phyloP scores from a whole-genome alignment of 2,888 invertebrate genomes.

The Ornithoptera priamus region DNA sequence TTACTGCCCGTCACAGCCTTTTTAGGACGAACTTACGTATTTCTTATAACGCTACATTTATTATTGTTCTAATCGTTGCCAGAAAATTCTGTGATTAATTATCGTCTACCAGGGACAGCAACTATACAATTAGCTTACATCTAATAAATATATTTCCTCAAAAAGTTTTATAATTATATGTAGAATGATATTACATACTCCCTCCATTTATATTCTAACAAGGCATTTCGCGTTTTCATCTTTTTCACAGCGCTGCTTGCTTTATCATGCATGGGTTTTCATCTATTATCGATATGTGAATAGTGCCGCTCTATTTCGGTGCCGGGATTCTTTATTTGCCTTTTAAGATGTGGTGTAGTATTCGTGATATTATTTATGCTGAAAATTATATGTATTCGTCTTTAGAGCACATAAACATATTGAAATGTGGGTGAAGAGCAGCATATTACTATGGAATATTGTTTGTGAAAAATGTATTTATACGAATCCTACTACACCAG shows the following conservation, averaged over 20 bases:
- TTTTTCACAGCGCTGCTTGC: constrained; percentile 36
- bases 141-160: too few relatives aligned
- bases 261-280: constrained; percentile 29
- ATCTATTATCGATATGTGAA: constrained; percentile 27
- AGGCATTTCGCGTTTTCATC: constrained; percentile 42
- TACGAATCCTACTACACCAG: too few relatives aligned
- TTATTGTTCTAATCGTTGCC: background rate
- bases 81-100: background rate
- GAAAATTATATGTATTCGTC: background rate
- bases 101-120: background rate
- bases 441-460: too few relatives aligned
- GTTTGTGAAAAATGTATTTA: too few relatives aligned
- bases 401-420: background rate
- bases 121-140: background rate
- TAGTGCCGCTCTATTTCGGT: constrained; percentile 19
- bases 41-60: background rate
- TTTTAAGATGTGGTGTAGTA: constrained; percentile 4
- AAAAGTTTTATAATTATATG: background rate
- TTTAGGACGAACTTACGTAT: background rate
- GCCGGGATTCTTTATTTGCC: constrained; percentile 30
- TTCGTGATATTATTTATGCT: constrained; percentile 20
- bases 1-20: background rate
- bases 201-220: constrained; percentile 41
- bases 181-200: constrained; percentile 8
- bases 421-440: background rate